A percentile compares a stretch with the other conserved stretches of the same genome.
phyloP scores from a whole-genome alignment of 2,888 invertebrate genomes.

The Cosmopolites sordidus region DNA sequence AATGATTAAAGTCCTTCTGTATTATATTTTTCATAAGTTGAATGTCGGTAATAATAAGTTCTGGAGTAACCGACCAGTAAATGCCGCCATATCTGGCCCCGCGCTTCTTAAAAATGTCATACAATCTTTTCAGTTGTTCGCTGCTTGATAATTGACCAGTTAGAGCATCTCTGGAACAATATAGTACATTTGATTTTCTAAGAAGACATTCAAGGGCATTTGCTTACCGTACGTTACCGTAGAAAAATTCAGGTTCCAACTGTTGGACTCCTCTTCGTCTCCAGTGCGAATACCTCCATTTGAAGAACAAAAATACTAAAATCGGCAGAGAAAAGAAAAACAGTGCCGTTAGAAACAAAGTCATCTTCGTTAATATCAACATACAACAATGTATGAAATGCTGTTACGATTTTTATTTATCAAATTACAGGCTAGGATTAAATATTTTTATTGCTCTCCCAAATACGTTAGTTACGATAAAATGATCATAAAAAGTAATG shows the following conservation, averaged over 20 bases:
- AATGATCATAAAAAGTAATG: too few relatives aligned
- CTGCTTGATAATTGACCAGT: too few relatives aligned
- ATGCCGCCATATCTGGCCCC: constrained; percentile 29
- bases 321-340: not conserved
- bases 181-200: too few relatives aligned
- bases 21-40: constrained; percentile 39
- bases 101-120: constrained; percentile 7
- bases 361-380: too few relatives aligned
- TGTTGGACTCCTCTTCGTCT: constrained; percentile 18
- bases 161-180: too few relatives aligned
- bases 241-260: constrained; percentile 17
- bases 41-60: constrained; percentile 33
- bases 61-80: constrained; percentile 26
- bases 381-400: too few relatives aligned
- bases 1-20: constrained; percentile 40
- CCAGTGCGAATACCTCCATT: constrained; percentile 21
- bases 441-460: too few relatives aligned
- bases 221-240: constrained; percentile 16
- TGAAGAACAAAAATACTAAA: constrained; percentile 9
- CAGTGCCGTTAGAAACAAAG: not conserved
- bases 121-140: not conserved
- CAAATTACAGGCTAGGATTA: too few relatives aligned
- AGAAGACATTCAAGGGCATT: too few relatives aligned
- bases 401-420: too few relatives aligned
- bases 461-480: too few relatives aligned